Evolutionary conservation across 2,797 vertebrate genomes (phyloP).

Genomic region (Halcyon chelicuti): DNA sequence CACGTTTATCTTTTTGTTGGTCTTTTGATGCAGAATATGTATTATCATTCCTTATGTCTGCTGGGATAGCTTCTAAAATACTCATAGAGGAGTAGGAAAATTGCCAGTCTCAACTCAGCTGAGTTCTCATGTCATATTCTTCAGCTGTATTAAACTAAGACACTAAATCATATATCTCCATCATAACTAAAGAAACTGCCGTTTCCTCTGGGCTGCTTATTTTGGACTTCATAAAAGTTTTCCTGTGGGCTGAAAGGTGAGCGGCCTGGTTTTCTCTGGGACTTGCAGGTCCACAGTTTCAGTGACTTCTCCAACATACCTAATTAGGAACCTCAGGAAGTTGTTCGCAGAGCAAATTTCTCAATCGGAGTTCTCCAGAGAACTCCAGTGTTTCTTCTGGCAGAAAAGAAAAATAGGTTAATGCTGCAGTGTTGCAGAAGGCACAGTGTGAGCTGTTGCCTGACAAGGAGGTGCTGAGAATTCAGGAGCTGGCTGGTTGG

Average conservation of each 20-base stretch:
- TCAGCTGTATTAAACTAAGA: constrained; percentile 42
- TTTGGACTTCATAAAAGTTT: not conserved
- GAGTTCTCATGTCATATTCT: constrained; percentile 40
- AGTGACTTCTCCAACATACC: not conserved
- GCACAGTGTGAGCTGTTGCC: not conserved
- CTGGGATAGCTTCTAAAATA: not conserved
- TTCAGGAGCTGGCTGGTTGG: not conserved
- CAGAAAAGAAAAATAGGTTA: not conserved
- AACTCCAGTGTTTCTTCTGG: not conserved
- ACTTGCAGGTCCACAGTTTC: not conserved
- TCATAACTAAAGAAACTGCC: not conserved
- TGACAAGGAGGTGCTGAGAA: not conserved
- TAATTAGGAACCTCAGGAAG: constrained; percentile 34
- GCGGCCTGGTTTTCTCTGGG: not conserved
- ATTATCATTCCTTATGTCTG: not conserved
- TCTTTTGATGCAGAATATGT: not conserved
- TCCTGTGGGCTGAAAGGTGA: not conserved
- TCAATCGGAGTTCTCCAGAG: not conserved
- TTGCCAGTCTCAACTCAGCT: constrained; percentile 41
- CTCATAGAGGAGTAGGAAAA: constrained; percentile 19
- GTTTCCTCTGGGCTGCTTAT: not conserved
- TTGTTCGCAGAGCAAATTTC: not conserved
- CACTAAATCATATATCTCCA: not conserved
- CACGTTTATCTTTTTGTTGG: constrained; percentile 9
- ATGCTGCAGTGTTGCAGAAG: not conserved